phyloP scores from a whole-genome alignment of 2,113 vertebrate species.

The Pteruthius melanotis region DNA sequence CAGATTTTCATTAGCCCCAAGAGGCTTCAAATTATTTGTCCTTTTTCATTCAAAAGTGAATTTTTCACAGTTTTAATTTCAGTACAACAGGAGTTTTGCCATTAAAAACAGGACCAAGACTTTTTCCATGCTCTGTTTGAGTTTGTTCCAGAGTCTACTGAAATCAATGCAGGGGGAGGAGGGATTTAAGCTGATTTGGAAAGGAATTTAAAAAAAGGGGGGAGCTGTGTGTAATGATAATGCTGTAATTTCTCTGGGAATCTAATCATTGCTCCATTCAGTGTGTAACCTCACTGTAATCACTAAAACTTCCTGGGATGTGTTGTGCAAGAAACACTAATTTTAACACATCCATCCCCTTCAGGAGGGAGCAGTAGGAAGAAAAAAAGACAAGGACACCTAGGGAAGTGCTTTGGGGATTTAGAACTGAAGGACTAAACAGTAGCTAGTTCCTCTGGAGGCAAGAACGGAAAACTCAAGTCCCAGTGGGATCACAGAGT shows the following conservation, averaged over 20 bases:
- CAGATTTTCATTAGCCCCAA: neutral
- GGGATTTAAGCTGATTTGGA: neutral
- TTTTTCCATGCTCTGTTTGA: neutral
- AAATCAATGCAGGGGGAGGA: neutral
- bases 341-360: neutral
- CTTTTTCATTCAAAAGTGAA: neutral
- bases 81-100: neutral
- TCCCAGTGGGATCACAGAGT: neutral
- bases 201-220: neutral
- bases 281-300: neutral
- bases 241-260: neutral
- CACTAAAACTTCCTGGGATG: neutral
- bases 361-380: neutral
- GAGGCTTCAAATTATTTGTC: neutral
- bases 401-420: neutral
- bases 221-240: neutral
- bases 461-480: neutral
- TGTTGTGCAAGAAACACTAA: neutral
- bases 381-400: neutral
- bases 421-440: neutral
- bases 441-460: neutral
- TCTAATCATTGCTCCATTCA: neutral
- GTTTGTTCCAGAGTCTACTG: neutral
- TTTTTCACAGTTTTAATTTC: neutral
- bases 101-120: neutral